These are phyloP conservation scores for Parazoanthus darwini DNA, from an alignment of 92 coral and sea anemone species.

Conservation along the genomic window DNA sequence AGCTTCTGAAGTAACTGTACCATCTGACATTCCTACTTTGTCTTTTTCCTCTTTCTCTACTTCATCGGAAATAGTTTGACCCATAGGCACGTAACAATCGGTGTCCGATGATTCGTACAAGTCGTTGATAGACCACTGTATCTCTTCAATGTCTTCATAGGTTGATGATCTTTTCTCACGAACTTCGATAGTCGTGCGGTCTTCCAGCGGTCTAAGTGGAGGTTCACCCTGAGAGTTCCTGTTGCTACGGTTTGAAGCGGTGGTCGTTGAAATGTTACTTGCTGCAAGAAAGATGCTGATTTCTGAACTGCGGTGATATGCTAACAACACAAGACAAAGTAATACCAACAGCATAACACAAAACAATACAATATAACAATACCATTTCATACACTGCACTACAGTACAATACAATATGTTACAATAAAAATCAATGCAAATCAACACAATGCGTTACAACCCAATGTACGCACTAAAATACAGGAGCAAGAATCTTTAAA, in stretches of 20 bases:
- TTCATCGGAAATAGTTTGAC: background rate
- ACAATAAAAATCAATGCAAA: no score
- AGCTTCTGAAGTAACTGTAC: background rate
- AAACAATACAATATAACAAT: no score
- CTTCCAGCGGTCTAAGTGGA: background rate
- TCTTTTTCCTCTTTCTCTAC: background rate
- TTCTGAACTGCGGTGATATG: background rate
- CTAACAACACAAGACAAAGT: no score
- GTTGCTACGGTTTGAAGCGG: slow-evolving; percentile 7
- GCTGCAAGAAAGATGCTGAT: background rate
- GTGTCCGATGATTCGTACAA: slow-evolving; percentile 28
- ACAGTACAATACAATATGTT: no score
- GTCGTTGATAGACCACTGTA: slow-evolving; percentile 24
- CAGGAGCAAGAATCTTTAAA: no score
- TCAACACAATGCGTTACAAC: no score
- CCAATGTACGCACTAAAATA: no score
- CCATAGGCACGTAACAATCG: slow-evolving; percentile 32
- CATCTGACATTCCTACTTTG: background rate
- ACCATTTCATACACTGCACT: no score
- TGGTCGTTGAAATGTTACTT: background rate
- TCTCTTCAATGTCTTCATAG: slow-evolving; percentile 29
- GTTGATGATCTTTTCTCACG: slow-evolving; percentile 38
- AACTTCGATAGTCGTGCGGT: slow-evolving; percentile 10
- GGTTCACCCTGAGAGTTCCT: background rate
- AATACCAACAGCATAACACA: no score